These are phyloP conservation scores for Micrasema longulum DNA, from an alignment of 1,140 invertebrate genomes.

Conservation along the genomic window DNA sequence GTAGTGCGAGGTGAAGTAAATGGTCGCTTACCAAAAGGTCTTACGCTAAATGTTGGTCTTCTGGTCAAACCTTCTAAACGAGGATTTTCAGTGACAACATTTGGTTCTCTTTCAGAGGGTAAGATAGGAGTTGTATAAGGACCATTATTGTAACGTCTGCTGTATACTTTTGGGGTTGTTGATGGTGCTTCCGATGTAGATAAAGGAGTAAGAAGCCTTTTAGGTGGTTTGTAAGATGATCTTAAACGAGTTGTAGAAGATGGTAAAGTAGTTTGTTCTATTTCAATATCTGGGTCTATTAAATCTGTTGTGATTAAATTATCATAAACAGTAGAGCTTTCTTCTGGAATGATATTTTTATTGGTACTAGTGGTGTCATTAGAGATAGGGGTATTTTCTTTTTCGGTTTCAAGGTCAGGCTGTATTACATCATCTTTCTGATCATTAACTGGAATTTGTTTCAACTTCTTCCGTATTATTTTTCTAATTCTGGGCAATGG, in stretches of 20 bases:
- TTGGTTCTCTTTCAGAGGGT: constrained; percentile 57
- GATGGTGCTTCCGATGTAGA: constrained; percentile 60
- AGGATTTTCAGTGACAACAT: constrained; percentile 46
- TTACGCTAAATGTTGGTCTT: constrained; percentile 59
- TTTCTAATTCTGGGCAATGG: constrained; percentile 62
- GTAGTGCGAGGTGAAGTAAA: constrained; percentile 63
- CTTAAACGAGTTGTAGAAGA: constrained; percentile 46
- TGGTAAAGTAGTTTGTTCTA: constrained; percentile 38
- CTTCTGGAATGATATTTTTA: constrained; percentile 21
- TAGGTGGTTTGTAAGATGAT: constrained; percentile 62
- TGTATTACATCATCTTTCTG: constrained; percentile 34
- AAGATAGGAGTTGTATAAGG: constrained; percentile 64
- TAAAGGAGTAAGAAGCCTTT: constrained; percentile 60
- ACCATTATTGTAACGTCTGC: constrained; percentile 65
- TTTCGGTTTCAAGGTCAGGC: constrained; percentile 50
- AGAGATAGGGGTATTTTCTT: constrained; percentile 19
- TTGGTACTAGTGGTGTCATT: constrained; percentile 4
- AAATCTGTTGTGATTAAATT: constrained; percentile 24
- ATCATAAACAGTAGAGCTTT: constrained; percentile 13
- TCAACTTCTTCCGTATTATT: constrained; percentile 69
- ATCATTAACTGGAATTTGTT: constrained; percentile 54
- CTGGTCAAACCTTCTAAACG: constrained; percentile 56
- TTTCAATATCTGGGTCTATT: constrained; percentile 12
- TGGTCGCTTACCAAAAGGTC: constrained; percentile 61
- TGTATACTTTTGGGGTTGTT: constrained; percentile 62